A percentile compares a stretch with the other conserved stretches of the same genome.
Conservation (phyloP, 1,140 invertebrate genomes). For the Neotoxoptera formosana region DNA sequence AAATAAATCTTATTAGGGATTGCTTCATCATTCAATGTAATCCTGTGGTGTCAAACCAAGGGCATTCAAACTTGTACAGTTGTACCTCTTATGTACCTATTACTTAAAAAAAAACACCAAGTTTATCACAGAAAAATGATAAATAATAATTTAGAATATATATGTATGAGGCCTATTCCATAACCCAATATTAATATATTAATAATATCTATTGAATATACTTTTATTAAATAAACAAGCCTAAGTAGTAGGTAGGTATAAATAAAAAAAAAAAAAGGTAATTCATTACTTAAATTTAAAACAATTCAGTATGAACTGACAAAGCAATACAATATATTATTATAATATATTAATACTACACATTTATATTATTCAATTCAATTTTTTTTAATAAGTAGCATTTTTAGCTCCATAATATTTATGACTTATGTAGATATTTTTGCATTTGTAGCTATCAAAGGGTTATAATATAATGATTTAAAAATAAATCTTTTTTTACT, state of each 20-base stretch:
- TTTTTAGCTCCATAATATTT: background rate
- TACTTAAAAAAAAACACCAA: slow-evolving; percentile 31
- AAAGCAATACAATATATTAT: too few relatives aligned
- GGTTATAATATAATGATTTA: background rate
- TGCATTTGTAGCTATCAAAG: background rate
- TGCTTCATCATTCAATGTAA: slow-evolving; percentile 27
- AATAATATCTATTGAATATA: background rate
- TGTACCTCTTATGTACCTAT: slow-evolving; percentile 34
- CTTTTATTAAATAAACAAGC: background rate
- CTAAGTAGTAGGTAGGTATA: background rate
- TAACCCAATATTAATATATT: slow-evolving; percentile 8
- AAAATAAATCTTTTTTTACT: background rate
- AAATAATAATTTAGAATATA: background rate
- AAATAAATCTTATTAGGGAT: slow-evolving; percentile 15
- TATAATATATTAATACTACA: too few relatives aligned
- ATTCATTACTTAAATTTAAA: background rate
- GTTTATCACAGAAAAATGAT: slow-evolving; percentile 10
- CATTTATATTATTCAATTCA: background rate
- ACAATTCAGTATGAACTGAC: background rate
- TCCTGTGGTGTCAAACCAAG: slow-evolving; percentile 4
- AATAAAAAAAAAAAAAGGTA: background rate
- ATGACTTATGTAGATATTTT: background rate
- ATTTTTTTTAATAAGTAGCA: background rate
- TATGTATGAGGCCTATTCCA: background rate
- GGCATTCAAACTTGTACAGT: slow-evolving; percentile 32